Percentiles rank a stretch among this genome's conserved stretches.
These are phyloP conservation scores for Poecilia latipinna DNA, from an alignment of 2,113 vertebrate genomes.

Conservation along the genomic window DNA sequence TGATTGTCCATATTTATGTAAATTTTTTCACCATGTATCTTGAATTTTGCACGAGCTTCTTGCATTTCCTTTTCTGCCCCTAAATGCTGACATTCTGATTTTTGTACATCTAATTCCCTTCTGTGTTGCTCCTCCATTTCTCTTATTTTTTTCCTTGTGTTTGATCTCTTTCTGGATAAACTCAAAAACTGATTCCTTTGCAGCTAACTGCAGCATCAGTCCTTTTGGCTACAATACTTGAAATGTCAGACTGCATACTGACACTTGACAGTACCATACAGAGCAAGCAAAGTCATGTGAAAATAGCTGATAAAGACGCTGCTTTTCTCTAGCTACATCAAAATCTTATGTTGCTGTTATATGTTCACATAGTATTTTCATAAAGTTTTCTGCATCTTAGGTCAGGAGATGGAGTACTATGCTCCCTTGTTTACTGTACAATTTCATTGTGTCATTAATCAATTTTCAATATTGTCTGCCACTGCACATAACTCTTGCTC, in stretches of 20 bases:
- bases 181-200: neutral
- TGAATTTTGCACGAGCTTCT: neutral
- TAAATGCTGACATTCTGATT: neutral
- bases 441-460: no score
- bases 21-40: neutral
- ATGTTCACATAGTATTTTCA: no score
- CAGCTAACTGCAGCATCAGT: neutral
- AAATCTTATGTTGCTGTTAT: slow-evolving; percentile 4
- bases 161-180: neutral
- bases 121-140: neutral
- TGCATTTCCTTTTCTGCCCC: neutral
- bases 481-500: no score
- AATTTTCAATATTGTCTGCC: no score
- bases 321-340: neutral
- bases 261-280: neutral
- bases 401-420: no score
- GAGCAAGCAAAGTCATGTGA: neutral
- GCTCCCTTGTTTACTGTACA: no score
- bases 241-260: neutral
- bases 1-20: neutral
- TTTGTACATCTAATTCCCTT: slow-evolving; percentile 1
- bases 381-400: no score
- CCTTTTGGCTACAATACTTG: slow-evolving; percentile 1
- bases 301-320: neutral
- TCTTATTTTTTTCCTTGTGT: neutral